phyloP scores from a whole-genome alignment of 2,113 vertebrate species.

The Marmota flaviventris region DNA sequence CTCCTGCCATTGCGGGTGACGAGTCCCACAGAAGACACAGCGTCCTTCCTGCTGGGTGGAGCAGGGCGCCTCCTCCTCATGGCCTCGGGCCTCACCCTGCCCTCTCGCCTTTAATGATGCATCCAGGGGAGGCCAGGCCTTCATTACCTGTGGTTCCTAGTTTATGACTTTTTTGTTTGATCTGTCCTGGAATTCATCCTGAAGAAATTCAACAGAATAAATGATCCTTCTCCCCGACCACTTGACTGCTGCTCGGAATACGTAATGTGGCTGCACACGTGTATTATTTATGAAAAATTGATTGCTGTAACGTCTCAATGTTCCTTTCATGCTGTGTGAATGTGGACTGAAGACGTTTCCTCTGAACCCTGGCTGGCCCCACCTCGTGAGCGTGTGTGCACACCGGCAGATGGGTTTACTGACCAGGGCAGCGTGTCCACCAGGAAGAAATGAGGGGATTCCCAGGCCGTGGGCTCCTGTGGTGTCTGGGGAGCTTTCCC shows the following conservation, averaged over 20 bases:
- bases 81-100: constrained; percentile 80
- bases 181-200: constrained; percentile 88
- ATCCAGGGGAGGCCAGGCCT: constrained; percentile 75
- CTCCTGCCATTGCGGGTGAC: constrained; percentile 58
- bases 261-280: constrained; percentile 84
- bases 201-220: constrained; percentile 89
- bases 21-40: constrained; percentile 72
- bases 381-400: rapidly evolving
- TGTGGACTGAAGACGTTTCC: constrained; percentile 78
- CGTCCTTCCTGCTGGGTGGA: constrained; percentile 66
- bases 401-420: background rate
- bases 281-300: constrained; percentile 90
- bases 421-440: background rate
- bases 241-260: constrained; percentile 87
- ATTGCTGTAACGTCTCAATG: constrained; percentile 88
- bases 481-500: rapidly evolving
- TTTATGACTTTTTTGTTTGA: constrained; percentile 92
- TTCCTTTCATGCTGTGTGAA: constrained; percentile 84
- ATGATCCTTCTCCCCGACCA: constrained; percentile 87
- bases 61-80: constrained; percentile 74
- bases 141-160: constrained; percentile 90
- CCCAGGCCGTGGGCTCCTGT: rapidly evolving
- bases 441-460: background rate
- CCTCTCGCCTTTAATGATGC: constrained; percentile 85
- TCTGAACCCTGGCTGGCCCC: background rate